Conservation (phyloP, 1,140 invertebrate genomes). For the Drosophila lowei region DNA sequence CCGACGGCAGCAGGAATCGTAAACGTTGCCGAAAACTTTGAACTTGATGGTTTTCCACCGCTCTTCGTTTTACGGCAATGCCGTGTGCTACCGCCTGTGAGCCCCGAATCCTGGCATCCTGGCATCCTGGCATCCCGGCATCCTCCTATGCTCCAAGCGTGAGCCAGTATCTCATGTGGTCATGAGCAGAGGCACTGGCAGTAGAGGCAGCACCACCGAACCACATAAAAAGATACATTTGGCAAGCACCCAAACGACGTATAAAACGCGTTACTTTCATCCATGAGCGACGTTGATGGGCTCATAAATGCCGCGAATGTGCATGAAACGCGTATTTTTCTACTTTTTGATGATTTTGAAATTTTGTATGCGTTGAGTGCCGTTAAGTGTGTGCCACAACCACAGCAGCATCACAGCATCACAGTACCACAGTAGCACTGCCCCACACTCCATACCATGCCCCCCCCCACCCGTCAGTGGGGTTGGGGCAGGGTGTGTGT, state of each 20-base stretch:
- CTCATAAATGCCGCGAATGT: conserved; percentile 82
- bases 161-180: conserved; percentile 31
- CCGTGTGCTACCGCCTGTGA: conserved; percentile 43
- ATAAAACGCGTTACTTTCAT: conserved; percentile 82
- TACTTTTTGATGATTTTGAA: conserved; percentile 82
- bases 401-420: not conserved
- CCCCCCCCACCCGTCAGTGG: not conserved
- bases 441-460: conserved; percentile 2
- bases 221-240: conserved; percentile 81
- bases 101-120: not conserved
- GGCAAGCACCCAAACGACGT: conserved; percentile 78
- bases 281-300: conserved; percentile 82
- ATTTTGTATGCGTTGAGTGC: conserved; percentile 81
- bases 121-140: not conserved
- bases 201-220: conserved; percentile 19
- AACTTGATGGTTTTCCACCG: conserved; percentile 69
- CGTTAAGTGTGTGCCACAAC: conserved; percentile 58
- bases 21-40: conserved; percentile 77
- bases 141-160: not conserved
- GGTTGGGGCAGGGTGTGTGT: not conserved
- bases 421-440: conserved; percentile 1
- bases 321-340: conserved; percentile 81
- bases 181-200: conserved; percentile 1
- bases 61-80: conserved; percentile 66
- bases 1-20: conserved; percentile 55